Evolutionary conservation across 2,797 vertebrate species (phyloP), one percentile per base, ranked within the genome.

Genomic region (Falco biarmicus): DNA sequence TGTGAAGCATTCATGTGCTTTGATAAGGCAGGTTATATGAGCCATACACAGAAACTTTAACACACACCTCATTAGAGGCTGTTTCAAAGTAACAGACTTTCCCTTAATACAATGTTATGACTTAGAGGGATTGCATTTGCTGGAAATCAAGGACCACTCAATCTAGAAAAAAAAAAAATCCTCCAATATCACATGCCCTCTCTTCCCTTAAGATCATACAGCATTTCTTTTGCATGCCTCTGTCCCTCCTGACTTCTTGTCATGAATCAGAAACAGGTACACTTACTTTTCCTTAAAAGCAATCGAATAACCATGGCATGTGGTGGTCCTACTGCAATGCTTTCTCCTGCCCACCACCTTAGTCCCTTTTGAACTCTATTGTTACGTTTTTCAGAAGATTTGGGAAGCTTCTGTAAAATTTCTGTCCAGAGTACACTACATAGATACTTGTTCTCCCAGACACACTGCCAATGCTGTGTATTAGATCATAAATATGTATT

Each of bases 401-500:
- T 81, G 68, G 78, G 87, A 96, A 79, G 53, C 34, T 34, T 34
- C 34, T 82, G 64, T 85, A 69, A 79, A 80, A 96, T 90, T 91
- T 91, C 85, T 90, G 75, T 47, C 81, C 69, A 28, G 48, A 84
- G 41, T 78, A 87, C 29, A 25, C 68, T 77, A 71, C 75, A 81
- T 1, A 80, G 85, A 71, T 75, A 74, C 87, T 70, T 92, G 75
- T 87, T 86, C 89, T 93, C 81, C 56, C 84, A 93, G 63, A 94
- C 71, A 93, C 53, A 90, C 26, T 78, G 63, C 28, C 87, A 76
- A 64, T 6, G 11, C 89, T 93, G 41, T 73, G 75, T 76, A 88
- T 96, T 94, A 96, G 87, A 95, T 97, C 96, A 97, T 96, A 97
- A 97, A 97, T 97, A 97, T 97, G 96, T 96, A 95, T 79, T 82